Conservation (phyloP, 2,113 vertebrate genomes). For the Ceyx cyanopectus region DNA sequence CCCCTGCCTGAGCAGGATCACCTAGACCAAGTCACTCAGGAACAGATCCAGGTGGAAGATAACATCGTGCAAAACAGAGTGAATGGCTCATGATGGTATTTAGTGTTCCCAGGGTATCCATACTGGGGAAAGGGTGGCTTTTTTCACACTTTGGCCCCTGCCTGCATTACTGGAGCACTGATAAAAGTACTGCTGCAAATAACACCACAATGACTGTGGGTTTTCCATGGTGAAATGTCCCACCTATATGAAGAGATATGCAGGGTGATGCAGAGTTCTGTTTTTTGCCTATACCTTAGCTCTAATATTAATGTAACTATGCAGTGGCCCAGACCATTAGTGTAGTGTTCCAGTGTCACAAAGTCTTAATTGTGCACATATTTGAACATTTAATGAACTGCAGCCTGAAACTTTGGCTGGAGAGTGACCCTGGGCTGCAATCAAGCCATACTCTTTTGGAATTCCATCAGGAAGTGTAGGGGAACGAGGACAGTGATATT, state of each 20-base stretch:
- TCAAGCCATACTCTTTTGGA: background rate
- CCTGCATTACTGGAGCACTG: background rate
- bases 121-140: background rate
- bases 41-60: too few relatives aligned
- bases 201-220: background rate
- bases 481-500: background rate
- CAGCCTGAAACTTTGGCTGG: background rate
- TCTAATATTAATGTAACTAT: background rate
- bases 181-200: background rate
- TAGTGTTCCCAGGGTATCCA: background rate
- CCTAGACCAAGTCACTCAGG: too few relatives aligned
- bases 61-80: background rate
- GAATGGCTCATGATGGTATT: background rate
- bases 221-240: background rate
- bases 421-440: background rate
- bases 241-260: background rate
- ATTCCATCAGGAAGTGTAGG: background rate
- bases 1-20: too few relatives aligned
- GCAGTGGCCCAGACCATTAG: background rate
- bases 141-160: background rate
- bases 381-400: background rate
- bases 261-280: background rate
- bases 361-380: background rate
- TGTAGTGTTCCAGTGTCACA: background rate
- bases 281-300: background rate